Evolutionary conservation across 2,888 invertebrate species (phyloP), one percentile per base, ranked within the genome.

Genomic region (Homarus gammarus): DNA sequence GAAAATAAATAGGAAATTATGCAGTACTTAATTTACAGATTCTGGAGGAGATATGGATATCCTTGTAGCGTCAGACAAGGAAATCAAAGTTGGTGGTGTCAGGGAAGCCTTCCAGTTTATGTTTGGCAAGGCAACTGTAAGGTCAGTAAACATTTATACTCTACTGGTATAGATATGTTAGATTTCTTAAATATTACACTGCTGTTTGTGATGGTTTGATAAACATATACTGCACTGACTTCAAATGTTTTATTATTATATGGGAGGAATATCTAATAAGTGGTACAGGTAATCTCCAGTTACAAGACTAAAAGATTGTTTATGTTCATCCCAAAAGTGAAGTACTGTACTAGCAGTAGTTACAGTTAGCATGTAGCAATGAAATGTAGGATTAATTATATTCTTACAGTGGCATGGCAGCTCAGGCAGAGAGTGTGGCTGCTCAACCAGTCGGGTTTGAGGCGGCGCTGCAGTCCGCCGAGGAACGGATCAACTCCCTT

Each of bases 401-500:
- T 18, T 27, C 10, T 49, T 87, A 27, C 84, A 89, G 96, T 84
- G 96, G 96, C 0, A 94, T 95, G 79, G 94, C 95, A 82, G 95
- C 96, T 0, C 95, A 96, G 92, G 94, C 95, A 72, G 95, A 95
- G 38, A 95, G 95, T 77, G 95, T 96, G 75, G 97, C 97, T 1
- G 95, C 95, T 0, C 97, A 97, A 93, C 96, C 97, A 0, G 96
- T 97, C 0, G 97, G 97, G 10, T 97, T 96, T 93, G 96, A 96
- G 31, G 95, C 96, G 6, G 97, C 96, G 15, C 94, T 96, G 92
- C 96, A 96, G 92, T 95, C 96, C 77, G 97, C 97, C 0, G 96
- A 96, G 93, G 96, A 96, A 93, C 95, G 96, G 91, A 95, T 97
- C 91, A 95, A 96, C 81, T 94, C 94, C 84, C 94, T 96, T 36